phyloP scores from a whole-genome alignment of 2,797 vertebrate genomes.

The Lagodon rhomboides region DNA sequence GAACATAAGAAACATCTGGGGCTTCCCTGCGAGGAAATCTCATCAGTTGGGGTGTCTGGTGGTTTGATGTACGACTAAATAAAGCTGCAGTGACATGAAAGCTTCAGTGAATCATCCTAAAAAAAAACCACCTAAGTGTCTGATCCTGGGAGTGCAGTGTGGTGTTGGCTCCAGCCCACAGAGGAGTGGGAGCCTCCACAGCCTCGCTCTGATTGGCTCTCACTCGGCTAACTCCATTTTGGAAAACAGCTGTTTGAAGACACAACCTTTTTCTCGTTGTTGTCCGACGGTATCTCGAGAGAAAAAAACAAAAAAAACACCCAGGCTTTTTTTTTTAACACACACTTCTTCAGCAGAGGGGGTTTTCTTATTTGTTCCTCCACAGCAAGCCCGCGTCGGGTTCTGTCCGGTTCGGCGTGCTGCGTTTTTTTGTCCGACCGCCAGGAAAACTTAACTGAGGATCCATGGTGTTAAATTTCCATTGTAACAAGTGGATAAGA shows the following conservation, averaged over 20 bases:
- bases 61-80: slow-evolving; percentile 45
- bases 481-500: slow-evolving; percentile 84
- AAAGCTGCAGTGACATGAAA: slow-evolving; percentile 30
- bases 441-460: slow-evolving; percentile 70
- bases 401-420: slow-evolving; percentile 2
- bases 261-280: slow-evolving; percentile 75
- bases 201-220: slow-evolving; percentile 80
- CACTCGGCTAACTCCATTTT: slow-evolving; percentile 86
- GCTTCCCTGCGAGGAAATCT: slow-evolving; percentile 24
- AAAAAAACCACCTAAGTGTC: background rate
- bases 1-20: slow-evolving; percentile 6
- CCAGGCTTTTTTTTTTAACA: slow-evolving; percentile 4
- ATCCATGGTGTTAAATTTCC: slow-evolving; percentile 67
- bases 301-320: slow-evolving; percentile 17
- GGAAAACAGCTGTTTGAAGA: slow-evolving; percentile 89
- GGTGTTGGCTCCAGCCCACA: slow-evolving; percentile 64
- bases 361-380: background rate
- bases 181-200: slow-evolving; percentile 72
- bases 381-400: slow-evolving; percentile 1
- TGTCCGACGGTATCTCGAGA: slow-evolving; percentile 57
- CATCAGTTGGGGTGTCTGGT: background rate
- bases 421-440: slow-evolving; percentile 50
- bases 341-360: background rate
- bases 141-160: slow-evolving; percentile 41
- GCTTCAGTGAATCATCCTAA: background rate